Percentiles rank a stretch among this genome's conserved stretches.
phyloP scores from a whole-genome alignment of 2,113 vertebrate species.

The Furnarius figulus region DNA sequence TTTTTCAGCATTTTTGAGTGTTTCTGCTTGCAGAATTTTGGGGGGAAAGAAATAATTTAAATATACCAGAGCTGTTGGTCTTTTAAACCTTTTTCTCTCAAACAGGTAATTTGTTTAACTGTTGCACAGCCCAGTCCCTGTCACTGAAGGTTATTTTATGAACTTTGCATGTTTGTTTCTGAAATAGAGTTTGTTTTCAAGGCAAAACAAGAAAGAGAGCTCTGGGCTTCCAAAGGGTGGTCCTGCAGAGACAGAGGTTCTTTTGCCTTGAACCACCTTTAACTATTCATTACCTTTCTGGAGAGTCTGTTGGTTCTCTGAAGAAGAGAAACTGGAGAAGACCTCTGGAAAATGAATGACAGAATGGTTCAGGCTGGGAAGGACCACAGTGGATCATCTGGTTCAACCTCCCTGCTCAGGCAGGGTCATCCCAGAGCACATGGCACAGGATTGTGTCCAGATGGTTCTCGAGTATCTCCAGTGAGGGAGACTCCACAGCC shows the following conservation, averaged over 20 bases:
- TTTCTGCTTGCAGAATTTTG: conserved; percentile 14
- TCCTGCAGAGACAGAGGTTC: not conserved
- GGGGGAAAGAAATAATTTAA: not conserved
- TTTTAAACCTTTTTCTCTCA: not conserved
- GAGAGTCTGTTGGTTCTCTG: not conserved
- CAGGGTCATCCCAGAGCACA: not conserved
- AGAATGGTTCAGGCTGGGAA: not conserved
- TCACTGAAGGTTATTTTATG: not conserved
- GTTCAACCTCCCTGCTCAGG: not conserved
- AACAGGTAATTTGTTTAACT: not conserved
- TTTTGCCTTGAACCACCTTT: not conserved
- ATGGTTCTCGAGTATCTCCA: not conserved
- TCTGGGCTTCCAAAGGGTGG: not conserved
- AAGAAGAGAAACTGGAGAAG: not conserved
- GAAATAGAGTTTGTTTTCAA: not conserved
- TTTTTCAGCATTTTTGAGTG: conserved; percentile 57
- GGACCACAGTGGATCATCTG: not conserved
- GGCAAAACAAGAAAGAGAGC: not conserved
- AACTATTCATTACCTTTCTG: not conserved
- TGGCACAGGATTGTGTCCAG: not conserved
- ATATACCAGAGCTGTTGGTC: not conserved
- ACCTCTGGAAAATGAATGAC: not conserved
- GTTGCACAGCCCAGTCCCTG: not conserved
- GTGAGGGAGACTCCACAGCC: not conserved
- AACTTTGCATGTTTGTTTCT: not conserved